phyloP scores from a whole-genome alignment of 2,797 vertebrate genomes.

The Crenichthys baileyi region DNA sequence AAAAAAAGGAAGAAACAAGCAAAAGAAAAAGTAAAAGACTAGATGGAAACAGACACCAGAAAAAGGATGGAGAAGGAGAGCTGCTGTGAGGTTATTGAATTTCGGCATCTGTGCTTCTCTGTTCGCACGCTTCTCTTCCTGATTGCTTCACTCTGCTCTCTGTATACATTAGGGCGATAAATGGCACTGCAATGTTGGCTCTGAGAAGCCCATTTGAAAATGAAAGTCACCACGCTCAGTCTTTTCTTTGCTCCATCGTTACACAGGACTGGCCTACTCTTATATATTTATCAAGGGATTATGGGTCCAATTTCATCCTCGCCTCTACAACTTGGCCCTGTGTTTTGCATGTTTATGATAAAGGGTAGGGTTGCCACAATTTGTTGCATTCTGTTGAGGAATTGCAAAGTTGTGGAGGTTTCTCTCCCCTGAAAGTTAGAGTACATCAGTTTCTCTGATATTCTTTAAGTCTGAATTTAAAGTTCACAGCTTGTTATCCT shows the following conservation, averaged over 20 bases:
- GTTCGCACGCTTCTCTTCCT: conserved; percentile 23
- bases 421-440: not conserved
- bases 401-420: not conserved
- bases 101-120: conserved; percentile 23
- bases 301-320: not conserved
- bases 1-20: not conserved
- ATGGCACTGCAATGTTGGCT: conserved; percentile 26
- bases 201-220: conserved; percentile 29
- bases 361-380: not conserved
- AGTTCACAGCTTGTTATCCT: not conserved
- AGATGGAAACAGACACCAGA: not conserved
- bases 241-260: not conserved
- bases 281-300: not conserved
- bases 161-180: conserved; percentile 24
- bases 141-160: conserved; percentile 35
- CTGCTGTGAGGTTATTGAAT: conserved; percentile 30
- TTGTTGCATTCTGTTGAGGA: not conserved
- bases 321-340: not conserved
- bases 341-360: not conserved
- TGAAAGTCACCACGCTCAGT: conserved; percentile 30
- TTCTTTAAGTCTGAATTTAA: not conserved
- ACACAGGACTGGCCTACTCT: not conserved
- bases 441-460: not conserved
- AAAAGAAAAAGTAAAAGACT: not conserved
- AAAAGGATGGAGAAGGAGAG: conserved; percentile 1